Conservation (phyloP, 1,140 invertebrate genomes). For the Brachionus manjavacas region DNA sequence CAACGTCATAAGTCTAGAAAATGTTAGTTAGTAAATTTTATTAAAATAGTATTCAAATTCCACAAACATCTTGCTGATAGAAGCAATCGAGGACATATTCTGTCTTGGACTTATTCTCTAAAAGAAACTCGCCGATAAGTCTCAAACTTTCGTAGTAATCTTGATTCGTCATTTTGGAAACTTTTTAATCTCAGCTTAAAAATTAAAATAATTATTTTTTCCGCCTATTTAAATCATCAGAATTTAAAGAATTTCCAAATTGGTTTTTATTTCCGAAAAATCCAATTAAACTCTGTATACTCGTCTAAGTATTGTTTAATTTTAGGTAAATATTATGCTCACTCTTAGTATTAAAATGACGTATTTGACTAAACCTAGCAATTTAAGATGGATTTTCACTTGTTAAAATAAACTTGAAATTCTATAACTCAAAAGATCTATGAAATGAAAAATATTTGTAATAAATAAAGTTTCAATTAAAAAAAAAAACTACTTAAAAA, state of each 20-base stretch:
- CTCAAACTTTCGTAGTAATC: slow-evolving; percentile 36
- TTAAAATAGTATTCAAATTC: too few relatives aligned
- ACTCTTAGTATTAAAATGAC: background rate
- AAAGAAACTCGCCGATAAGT: slow-evolving; percentile 14
- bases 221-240: background rate
- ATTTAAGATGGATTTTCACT: background rate
- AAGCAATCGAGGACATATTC: slow-evolving; percentile 33
- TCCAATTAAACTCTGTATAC: background rate
- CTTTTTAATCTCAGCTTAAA: background rate
- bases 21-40: too few relatives aligned
- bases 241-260: background rate
- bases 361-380: background rate
- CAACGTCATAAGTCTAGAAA: slow-evolving; percentile 20
- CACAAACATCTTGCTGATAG: slow-evolving; percentile 24
- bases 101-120: slow-evolving; percentile 16
- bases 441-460: too few relatives aligned
- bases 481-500: too few relatives aligned
- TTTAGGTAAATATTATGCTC: background rate
- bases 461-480: too few relatives aligned
- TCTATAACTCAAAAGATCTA: too few relatives aligned
- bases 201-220: background rate
- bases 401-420: too few relatives aligned
- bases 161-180: background rate
- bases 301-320: background rate
- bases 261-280: background rate